Base-by-base conservation (phyloP, 64 coral and sea anemone species). In the Montipora sp. region DNA sequence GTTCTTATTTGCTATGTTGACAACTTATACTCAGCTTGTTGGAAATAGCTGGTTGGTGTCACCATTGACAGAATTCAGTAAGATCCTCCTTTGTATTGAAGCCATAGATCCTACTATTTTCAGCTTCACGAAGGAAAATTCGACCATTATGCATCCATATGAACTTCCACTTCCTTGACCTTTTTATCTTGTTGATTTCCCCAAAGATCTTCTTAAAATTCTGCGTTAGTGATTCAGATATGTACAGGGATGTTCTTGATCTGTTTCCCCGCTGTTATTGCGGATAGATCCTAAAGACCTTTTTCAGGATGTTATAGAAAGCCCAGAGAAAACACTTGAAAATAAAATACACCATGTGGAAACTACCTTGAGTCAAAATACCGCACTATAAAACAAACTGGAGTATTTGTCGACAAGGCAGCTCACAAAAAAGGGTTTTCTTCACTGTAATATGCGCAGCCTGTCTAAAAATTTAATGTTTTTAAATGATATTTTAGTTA, bases 391-490 rank as follows among this genome's bases (percentile, higher is more conserved):
- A 80, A 81, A 70, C 11, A 80, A 79, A 68, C 76, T 43, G 76
- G 75, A 63, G 61, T 57, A 68, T 61, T 89, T 88, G 47, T 83
- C 16, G 50, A 94, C 51, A 59, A 68, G 70, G 74, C 58, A 20
- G 81, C 80, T 65, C 71, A 84, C 19, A 45, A 81, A 67, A 13
- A 19, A n/a, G 51, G 14, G 53, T 94, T 77, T 94, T 21, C 79
- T 89, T 51, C 92, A 94, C 63, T 79, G 69, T 47, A 94, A 89
- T 57, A 94, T 94, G 75, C 65, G 92, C 48, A 94, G 92, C 73
- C 73, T 94, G 53, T 20, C 86, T 18, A 88, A 88, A 75, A 94
- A 94, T 61, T 51, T 92, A 59, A 49, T 82, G 46, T 87, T 86
- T 48, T 81, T 89, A 51, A 77, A 89, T 73, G 92, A 89, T 82